These are phyloP conservation scores for Sarcoramphus papa DNA, from an alignment of 2,797 vertebrate genomes.

Conservation along the genomic window DNA sequence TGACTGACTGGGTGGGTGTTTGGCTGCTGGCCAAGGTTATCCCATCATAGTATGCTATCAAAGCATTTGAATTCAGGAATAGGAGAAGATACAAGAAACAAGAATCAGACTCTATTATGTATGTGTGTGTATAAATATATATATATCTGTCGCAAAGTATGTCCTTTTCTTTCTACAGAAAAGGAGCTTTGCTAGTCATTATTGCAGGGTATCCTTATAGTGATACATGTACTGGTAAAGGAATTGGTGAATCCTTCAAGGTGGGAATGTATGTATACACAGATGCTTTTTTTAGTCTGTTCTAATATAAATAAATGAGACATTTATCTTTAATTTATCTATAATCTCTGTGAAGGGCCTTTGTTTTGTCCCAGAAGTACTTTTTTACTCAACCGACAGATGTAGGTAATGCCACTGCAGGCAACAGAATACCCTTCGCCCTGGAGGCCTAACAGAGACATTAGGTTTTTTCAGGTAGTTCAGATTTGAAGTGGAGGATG, in stretches of 20 bases:
- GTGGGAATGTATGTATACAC: background rate
- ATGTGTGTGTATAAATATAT: background rate
- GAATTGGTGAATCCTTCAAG: background rate
- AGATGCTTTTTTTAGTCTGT: background rate
- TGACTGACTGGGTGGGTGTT: background rate
- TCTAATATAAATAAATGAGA: background rate
- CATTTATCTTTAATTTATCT: background rate
- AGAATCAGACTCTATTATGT: background rate
- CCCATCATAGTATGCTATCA: background rate
- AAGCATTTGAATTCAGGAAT: background rate
- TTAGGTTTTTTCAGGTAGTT: background rate
- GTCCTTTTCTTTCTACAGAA: background rate
- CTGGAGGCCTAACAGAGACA: background rate
- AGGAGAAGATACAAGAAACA: background rate
- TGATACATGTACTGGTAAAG: background rate
- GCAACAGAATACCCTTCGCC: background rate
- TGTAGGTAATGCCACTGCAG: background rate
- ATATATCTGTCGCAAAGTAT: background rate
- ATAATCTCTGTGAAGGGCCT: background rate
- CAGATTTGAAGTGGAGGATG: background rate
- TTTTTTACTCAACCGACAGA: background rate
- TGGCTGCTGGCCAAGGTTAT: background rate
- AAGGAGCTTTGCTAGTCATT: background rate
- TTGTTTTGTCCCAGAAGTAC: background rate
- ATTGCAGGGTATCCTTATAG: background rate